Evolutionary conservation across 2,797 vertebrate genomes (phyloP).

Genomic region (Dendrocincla fuliginosa): DNA sequence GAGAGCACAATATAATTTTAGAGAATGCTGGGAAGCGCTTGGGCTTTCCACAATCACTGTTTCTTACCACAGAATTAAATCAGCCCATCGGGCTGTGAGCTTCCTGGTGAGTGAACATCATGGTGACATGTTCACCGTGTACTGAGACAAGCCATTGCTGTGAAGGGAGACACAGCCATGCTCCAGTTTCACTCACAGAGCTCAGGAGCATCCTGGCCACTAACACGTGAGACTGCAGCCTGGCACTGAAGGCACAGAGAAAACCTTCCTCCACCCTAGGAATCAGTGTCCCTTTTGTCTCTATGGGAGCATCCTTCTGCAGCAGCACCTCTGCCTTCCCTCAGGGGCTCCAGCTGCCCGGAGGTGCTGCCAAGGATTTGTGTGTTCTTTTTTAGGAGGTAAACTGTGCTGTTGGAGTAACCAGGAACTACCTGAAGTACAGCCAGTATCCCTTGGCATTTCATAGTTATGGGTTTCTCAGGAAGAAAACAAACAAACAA

Average conservation of each 20-base stretch:
- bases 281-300: not conserved
- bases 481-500: too few species aligned
- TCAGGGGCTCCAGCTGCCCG: not conserved
- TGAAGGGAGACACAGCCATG: not conserved
- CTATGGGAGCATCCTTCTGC: not conserved
- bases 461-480: not conserved
- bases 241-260: not conserved
- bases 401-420: not conserved
- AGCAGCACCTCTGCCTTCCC: not conserved
- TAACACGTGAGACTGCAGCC: not conserved
- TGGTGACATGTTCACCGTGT: not conserved
- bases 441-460: not conserved
- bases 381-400: not conserved
- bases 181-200: rapidly evolving
- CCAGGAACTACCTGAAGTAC: not conserved
- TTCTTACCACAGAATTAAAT: not conserved
- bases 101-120: rapidly evolving
- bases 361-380: not conserved
- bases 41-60: not conserved
- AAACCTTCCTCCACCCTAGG: not conserved
- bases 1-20: not conserved
- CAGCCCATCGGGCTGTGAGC: not conserved
- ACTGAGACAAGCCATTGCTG: rapidly evolving
- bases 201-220: not conserved
- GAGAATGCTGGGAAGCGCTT: rapidly evolving